Evolutionary conservation across 2,797 vertebrate species (phyloP).

Genomic region (Cetoscarus ocellatus): DNA sequence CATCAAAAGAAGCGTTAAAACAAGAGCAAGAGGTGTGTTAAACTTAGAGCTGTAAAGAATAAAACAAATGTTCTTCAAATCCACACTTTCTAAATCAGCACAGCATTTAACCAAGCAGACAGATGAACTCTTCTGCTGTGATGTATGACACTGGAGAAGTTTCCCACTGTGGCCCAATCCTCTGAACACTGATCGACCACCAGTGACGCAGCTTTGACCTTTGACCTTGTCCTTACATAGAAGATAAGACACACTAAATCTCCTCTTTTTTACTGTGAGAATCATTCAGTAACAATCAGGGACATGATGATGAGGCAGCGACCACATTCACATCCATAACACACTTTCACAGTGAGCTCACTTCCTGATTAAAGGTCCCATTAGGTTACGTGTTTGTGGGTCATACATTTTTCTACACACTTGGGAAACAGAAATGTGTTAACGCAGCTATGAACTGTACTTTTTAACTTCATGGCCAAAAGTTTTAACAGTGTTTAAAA

Average conservation of each 20-base stretch:
- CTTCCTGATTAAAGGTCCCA: constrained; percentile 34
- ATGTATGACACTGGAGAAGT: constrained; percentile 5
- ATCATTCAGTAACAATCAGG: constrained; percentile 32
- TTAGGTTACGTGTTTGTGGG: constrained; percentile 6
- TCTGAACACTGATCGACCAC: constrained; percentile 22
- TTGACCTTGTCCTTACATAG: constrained; percentile 57
- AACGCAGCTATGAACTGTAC: neutral
- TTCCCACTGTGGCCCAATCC: constrained; percentile 34
- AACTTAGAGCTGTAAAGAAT: too few relatives aligned
- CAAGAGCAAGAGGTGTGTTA: too few relatives aligned
- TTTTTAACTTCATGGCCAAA: too few relatives aligned
- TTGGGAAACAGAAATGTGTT: neutral
- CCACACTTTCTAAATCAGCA: neutral
- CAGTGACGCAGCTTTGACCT: constrained; percentile 47
- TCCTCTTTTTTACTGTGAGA: constrained; percentile 3
- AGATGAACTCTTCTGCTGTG: neutral
- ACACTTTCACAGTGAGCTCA: constrained; percentile 45
- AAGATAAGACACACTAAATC: constrained; percentile 54
- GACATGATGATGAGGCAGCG: constrained; percentile 26
- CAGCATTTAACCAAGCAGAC: neutral
- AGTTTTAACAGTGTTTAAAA: too few relatives aligned
- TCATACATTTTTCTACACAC: neutral
- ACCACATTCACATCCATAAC: constrained; percentile 27
- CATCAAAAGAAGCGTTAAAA: too few relatives aligned
- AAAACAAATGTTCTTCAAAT: neutral